Base-by-base conservation (phyloP, 2,888 invertebrate genomes). In the Caenorhabditis imperialis region DNA sequence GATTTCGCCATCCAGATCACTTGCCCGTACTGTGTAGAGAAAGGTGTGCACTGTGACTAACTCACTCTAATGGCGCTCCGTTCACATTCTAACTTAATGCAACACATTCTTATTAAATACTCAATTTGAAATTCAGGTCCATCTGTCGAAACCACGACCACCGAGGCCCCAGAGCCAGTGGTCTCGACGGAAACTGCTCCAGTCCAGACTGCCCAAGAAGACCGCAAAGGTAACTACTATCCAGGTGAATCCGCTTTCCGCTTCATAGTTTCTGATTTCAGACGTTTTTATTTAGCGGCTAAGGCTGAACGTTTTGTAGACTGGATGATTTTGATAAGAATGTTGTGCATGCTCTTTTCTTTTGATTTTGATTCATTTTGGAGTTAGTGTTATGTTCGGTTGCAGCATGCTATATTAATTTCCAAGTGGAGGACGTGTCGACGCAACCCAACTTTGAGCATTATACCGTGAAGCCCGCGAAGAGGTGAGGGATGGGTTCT, bases 371-470 rank as follows among this genome's bases (percentile, higher is more conserved):
- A 7, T 35, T 58, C 18, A 16, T 45, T 51, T 44, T 16, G 16
- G 18, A 45, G 25, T 37, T 30, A 57, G 50, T 54, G 50, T 45
- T 62, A 62, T 53, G 58, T 67, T 55, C 37, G 54, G 53, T 79
- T 85, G 65, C 72, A 86, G 86, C 85, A 25, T 86, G 86, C 60
- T 74, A 83, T 65, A 84, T 86, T 58, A 85, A 85, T 38, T 86
- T 84, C 82, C 85, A 86, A 85, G 84, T 83, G 53, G 79, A 75
- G 55, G 75, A 76, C 20, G 51, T 69, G 20, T 50, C 76, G 27
- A 65, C 63, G 33, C 53, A 71, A 25, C 53, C 69, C 22, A 73
- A 65, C 40, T 80, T 79, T 38, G 78, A 77, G 10, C 62, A 75
- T 57, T 78, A 79, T 55, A 62, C 74, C 35, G 67, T 78, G 25